phyloP scores from a whole-genome alignment of 2,797 vertebrate genomes.

The Micrastur ruficollis region DNA sequence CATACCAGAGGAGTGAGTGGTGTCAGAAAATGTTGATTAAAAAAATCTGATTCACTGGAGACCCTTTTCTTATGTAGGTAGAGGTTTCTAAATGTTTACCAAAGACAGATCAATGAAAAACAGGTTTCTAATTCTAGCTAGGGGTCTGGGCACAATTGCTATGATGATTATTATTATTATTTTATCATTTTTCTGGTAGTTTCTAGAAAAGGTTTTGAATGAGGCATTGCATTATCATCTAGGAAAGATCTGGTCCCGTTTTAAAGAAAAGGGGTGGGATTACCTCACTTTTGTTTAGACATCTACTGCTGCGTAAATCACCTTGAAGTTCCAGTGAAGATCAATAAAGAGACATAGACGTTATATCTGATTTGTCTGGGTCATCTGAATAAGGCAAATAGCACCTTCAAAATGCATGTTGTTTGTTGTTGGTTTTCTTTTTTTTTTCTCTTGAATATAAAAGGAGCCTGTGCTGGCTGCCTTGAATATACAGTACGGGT shows the following conservation, averaged over 20 bases:
- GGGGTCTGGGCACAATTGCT: neutral
- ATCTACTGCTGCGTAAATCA: neutral
- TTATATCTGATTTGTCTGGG: neutral
- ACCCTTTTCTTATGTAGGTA: neutral
- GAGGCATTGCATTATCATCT: neutral
- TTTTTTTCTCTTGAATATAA: neutral
- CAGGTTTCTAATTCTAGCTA: neutral
- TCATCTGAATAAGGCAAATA: neutral
- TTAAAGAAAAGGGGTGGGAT: neutral
- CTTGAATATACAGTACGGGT: neutral
- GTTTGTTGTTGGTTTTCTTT: accelerated
- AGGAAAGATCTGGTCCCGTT: neutral
- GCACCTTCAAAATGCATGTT: neutral
- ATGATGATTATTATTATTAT: neutral
- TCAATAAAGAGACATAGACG: neutral
- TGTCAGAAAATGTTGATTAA: neutral
- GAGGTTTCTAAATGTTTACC: neutral
- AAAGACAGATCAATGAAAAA: neutral
- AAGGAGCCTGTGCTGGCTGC: neutral
- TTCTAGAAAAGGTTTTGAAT: neutral
- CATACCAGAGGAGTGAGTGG: neutral
- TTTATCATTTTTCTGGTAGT: neutral
- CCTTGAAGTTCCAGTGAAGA: neutral
- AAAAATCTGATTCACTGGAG: neutral
- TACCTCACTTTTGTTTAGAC: neutral